Percentiles rank a stretch among this genome's conserved stretches.
Conservation (phyloP, 92 coral and sea anemone species). For the Porites divaricata region DNA sequence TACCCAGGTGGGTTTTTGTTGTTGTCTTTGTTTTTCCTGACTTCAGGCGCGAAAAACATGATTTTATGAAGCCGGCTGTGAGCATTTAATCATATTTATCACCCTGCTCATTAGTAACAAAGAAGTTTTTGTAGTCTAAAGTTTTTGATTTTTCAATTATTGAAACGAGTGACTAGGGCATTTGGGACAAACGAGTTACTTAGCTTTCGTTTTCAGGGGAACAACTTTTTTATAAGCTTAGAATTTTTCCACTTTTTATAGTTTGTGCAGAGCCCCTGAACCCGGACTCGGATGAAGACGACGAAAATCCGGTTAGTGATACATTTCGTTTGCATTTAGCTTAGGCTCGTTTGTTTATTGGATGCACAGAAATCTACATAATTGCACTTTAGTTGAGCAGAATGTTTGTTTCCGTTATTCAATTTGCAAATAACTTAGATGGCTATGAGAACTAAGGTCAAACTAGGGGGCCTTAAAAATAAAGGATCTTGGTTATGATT, state of each 20-base stretch:
- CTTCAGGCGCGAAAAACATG: background rate
- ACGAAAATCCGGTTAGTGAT: conserved; percentile 86
- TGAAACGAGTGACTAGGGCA: background rate
- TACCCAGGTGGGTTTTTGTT: background rate
- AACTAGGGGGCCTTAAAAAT: background rate
- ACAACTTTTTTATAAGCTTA: background rate
- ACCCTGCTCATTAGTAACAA: background rate
- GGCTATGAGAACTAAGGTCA: background rate
- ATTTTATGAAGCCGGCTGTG: background rate
- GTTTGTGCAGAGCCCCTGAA: conserved; percentile 97
- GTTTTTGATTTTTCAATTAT: background rate
- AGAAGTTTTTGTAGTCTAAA: background rate
- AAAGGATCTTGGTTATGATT: no score
- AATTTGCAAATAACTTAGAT: conserved; percentile 2
- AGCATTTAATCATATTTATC: background rate
- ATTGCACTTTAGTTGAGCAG: conserved; percentile 4
- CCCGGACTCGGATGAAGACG: conserved; percentile 97
- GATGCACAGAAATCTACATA: conserved; percentile 36
- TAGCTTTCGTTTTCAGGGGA: no score
- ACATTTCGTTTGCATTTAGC: conserved; percentile 10
- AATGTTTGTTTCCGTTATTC: conserved; percentile 16
- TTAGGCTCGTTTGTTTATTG: conserved; percentile 12
- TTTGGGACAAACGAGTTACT: background rate
- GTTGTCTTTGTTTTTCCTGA: background rate
- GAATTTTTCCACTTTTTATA: conserved; percentile 34